phyloP scores from a whole-genome alignment of 2,797 vertebrate genomes.

The Capromys pilorides region DNA sequence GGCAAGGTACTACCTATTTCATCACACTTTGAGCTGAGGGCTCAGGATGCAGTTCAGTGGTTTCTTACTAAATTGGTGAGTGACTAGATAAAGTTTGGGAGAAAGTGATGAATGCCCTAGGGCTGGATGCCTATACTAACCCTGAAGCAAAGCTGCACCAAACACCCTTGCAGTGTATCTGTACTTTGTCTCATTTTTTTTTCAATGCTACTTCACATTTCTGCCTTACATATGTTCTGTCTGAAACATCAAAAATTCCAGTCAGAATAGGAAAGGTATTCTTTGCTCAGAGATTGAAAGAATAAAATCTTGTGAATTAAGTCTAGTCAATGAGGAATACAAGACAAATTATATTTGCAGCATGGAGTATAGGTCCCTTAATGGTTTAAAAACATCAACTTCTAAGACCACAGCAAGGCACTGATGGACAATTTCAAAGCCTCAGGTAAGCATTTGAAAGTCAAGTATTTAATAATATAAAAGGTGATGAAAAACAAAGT shows the following conservation, averaged over 20 bases:
- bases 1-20: neutral
- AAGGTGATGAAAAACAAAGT: neutral
- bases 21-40: neutral
- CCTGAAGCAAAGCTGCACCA: conserved; percentile 8
- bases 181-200: neutral
- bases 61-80: conserved; percentile 23
- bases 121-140: neutral
- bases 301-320: neutral
- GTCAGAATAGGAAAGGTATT: neutral
- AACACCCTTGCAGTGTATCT: neutral
- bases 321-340: conserved; percentile 30
- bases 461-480: conserved; percentile 1
- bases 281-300: conserved; percentile 1
- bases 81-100: neutral
- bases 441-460: neutral
- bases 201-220: neutral
- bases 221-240: neutral
- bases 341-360: neutral
- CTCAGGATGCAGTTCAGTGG: neutral
- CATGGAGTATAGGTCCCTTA: neutral
- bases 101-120: neutral
- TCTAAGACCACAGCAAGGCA: neutral
- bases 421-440: conserved; percentile 33
- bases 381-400: conserved; percentile 28
- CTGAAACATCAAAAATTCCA: conserved; percentile 37